Evolutionary conservation across 2,888 invertebrate genomes (phyloP), one percentile per base, ranked within the genome.

Genomic region (Leucoma salicis): DNA sequence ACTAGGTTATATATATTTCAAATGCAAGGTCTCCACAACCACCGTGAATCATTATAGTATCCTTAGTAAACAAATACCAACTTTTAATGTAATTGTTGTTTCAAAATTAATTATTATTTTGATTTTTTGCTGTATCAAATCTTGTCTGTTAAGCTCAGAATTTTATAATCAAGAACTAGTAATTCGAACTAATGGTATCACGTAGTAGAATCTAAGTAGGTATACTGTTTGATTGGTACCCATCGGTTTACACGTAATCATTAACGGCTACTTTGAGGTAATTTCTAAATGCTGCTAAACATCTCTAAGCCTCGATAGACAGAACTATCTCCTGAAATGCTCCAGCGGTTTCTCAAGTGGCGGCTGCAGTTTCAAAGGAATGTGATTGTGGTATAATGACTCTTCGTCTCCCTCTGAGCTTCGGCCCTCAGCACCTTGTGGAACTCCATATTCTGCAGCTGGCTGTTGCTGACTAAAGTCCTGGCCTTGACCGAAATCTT

Each of bases 271-370:
- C 37, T 21, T 44, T 39, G 56, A 53, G 49, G 49, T 53, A 53
- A 43, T 43, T 44, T 8, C 21, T 27, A 47, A 56, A 49, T 56
- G 49, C 53, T 43, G 33, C 35, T 21, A 8, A 45, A 55, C 52
- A 42, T 32, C 14, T 47, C 36, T 21, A 21, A 46, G 16, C 35
- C 28, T 28, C 40, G 13, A 18, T 35, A 44, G 29, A 33, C 15
- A 10, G 28, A 29, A 53, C 66, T 83, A 88, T 57, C 39, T 45
- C 14, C 74, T 78, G 68, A 89, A 89, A 55, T 87, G 74, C 31
- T 88, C 89, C n/a, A 85, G 74, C 3, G 88, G 84, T 24, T 85
- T 72, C 53, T 88, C 83, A 25, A 86, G 72, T 2, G 89, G 89
- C n/a, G 77, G 82, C 65, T 88, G 87, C 18, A 87, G 72, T 5